Evolutionary conservation across 2,797 vertebrate species (phyloP), one percentile per base, ranked within the genome.

Genomic region (Mormyrops attenuatus): DNA sequence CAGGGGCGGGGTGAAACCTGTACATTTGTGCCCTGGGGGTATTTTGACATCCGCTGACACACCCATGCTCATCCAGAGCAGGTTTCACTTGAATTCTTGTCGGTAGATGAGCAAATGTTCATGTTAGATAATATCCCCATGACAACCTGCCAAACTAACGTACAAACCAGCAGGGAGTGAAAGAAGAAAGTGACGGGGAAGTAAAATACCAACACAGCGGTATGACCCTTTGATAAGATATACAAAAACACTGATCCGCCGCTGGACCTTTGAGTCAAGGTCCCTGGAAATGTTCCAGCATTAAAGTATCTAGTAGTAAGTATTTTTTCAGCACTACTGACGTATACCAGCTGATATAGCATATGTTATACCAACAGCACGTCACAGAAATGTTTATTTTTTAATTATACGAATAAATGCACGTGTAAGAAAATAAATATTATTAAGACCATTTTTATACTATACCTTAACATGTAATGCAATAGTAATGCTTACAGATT

Each of bases 31-130:
- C 82, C 82, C 49, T 85, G 1, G 9, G 82, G 82, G 22, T 52
- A 85, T 85, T 85, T 85, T 85, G 44, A 85, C 44, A 85, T 85
- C 82, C 73, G 38, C 73, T 80, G 38, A 85, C 82, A 85, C 82
- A 52, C 82, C 82, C 49, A 85, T 30, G 9, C 49, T 22, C 13
- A n/a, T 85, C 15, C n/a, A 30, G 9, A 50, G 44, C 49, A 85
- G 82, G 82, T 85, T 85, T 85, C 82, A 22, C 82, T 50, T 52
- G 41, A 50, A 85, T 85, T 50, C 47, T 50, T 50, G 34, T 11
- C 17, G 63, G 63, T 34, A 69, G 63, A 66, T 30, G 69, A 77
- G 34, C 15, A 7, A 38, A 41, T 17, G 69, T 77, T 15, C 34
- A 4, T 15, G 34, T 34, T 2, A 20, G 73, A 44, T 80, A 80